Evolutionary conservation across 2,888 invertebrate species (phyloP).

Genomic region (Drosophila nr. perissopoda): DNA sequence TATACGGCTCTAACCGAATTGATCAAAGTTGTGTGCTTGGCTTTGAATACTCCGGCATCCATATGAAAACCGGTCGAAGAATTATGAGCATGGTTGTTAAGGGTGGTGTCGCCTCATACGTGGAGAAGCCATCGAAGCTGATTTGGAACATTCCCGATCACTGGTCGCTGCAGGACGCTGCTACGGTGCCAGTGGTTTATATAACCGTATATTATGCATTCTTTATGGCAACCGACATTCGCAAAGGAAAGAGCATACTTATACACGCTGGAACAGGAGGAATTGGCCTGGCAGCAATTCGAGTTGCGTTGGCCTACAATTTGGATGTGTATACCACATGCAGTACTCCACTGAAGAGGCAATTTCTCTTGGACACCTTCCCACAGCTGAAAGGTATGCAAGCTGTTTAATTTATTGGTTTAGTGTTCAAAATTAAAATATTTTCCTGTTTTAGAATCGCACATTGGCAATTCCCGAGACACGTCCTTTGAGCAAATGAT

Average conservation of each 20-base stretch:
- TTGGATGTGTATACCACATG: constrained; percentile 90
- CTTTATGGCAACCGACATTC: constrained; percentile 80
- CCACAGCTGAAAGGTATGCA: constrained; percentile 86
- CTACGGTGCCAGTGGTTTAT: constrained; percentile 93
- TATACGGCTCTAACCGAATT: constrained; percentile 89
- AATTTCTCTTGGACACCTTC: constrained; percentile 87
- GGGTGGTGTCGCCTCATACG: constrained; percentile 86
- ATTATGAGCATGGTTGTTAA: constrained; percentile 88
- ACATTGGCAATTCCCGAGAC: constrained; percentile 95
- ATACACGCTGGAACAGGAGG: constrained; percentile 89
- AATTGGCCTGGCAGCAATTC: constrained; percentile 92
- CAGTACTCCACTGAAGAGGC: constrained; percentile 88
- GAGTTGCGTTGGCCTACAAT: constrained; percentile 88
- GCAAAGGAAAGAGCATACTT: constrained; percentile 84
- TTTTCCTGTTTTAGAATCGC: constrained; percentile 81
- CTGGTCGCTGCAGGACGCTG: constrained; percentile 91
- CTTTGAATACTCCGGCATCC: constrained; percentile 88
- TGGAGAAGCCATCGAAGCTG: constrained; percentile 69
- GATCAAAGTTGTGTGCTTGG: constrained; percentile 89
- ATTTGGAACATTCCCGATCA: constrained; percentile 89
- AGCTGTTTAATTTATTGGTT: neutral
- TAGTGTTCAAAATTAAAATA: neutral
- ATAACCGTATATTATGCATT: constrained; percentile 87
- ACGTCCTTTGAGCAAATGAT: constrained; percentile 95
- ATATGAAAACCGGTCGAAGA: constrained; percentile 86